These are phyloP conservation scores for Acanthosoma haemorrhoidale DNA, from an alignment of 2,888 invertebrate species.

Conservation along the genomic window DNA sequence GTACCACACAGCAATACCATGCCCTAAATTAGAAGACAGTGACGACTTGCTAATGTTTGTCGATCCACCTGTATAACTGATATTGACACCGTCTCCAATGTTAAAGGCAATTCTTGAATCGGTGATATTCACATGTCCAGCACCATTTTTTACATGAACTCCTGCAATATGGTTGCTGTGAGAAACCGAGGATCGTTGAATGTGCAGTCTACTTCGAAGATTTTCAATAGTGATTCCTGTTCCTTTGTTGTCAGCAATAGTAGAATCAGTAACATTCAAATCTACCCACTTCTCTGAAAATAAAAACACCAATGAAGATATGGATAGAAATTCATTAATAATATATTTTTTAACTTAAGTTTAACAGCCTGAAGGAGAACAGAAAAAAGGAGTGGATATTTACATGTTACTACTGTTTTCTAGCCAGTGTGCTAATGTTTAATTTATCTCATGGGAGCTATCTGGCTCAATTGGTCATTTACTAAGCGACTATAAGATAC, in stretches of 20 bases:
- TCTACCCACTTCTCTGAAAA: conserved; percentile 66
- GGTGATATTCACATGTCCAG: conserved; percentile 90
- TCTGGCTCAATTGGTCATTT: no score
- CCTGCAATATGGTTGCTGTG: conserved; percentile 88
- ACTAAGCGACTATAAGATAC: no score
- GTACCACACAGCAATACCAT: conserved; percentile 83
- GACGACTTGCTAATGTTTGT: conserved; percentile 83
- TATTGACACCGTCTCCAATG: conserved; percentile 89
- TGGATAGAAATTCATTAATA: no score
- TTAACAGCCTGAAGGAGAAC: no score
- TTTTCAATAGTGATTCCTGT: conserved; percentile 93
- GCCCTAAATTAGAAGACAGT: conserved; percentile 80
- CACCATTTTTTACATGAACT: conserved; percentile 82
- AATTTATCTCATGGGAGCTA: no score
- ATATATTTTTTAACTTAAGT: no score
- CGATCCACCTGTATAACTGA: conserved; percentile 77
- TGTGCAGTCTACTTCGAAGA: conserved; percentile 79
- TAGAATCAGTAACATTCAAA: conserved; percentile 77
- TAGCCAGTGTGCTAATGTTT: no score
- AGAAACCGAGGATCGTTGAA: conserved; percentile 75
- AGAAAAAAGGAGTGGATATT: no score
- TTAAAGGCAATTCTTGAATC: conserved; percentile 85
- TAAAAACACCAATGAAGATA: conserved; percentile 23
- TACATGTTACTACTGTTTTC: no score
- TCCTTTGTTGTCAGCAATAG: conserved; percentile 83